Base-by-base conservation (phyloP, 2,113 vertebrate genomes). In the Petrocephalus microphthalmus region DNA sequence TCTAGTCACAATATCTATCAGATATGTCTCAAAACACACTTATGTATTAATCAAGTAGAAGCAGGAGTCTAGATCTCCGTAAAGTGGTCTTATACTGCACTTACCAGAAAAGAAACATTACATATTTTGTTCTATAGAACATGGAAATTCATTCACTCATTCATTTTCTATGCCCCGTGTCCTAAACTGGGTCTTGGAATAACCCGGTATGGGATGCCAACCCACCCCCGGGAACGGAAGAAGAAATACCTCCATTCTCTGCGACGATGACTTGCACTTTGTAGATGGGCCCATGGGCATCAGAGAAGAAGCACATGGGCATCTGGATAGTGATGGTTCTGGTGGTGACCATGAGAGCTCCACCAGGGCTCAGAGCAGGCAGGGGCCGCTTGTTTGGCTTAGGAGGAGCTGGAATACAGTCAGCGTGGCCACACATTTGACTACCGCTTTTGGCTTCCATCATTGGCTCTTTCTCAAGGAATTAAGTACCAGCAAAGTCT, bases 251-350 rank as follows among this genome's bases (percentile, higher is more conserved):
- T 95, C 96, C 96, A 64, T 95, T 95, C 95, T 99, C 98, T 81
- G 95, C 94, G 88, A 98, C 96, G 91, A 99, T 97, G 94, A 99
- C 96, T 94, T 99, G 98, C 54, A 99, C 95, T 93, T 94, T 97
- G 93, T 93, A 94, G 87, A 99, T 98, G 89, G 98, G 98, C 37
- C 98, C 98, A 25, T 99, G 97, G 91, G 97, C 94, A 84, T 99
- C 98, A 92, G 92, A 98, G 92, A 98, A 99, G 93, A 97, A 99
- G 93, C 98, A 99, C 91, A 96, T 88, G 10, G 98, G 98, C 97
- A 97, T 97, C 93, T 91, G 94, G 93, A 99, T 96, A 2, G 95
- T 96, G 93, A 99, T 97, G 89, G 96, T 99, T 90, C 96, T 98
- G 87, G 95, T 94, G 87, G 97, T 99, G 91, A 96, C 96, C 0